These are phyloP conservation scores for Labia minor DNA, from an alignment of 2,888 invertebrate species.

Conservation along the genomic window DNA sequence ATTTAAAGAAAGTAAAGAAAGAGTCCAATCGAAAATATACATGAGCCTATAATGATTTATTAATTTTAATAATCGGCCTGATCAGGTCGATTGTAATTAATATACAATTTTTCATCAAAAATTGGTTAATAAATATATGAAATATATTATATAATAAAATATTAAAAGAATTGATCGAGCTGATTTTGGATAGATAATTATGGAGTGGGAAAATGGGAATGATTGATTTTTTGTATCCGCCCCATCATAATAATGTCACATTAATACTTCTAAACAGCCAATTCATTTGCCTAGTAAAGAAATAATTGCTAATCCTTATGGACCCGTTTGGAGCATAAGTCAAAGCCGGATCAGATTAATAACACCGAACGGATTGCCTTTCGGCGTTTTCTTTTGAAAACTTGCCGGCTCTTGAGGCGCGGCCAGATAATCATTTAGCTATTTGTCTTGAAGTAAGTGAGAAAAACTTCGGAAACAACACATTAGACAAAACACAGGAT, in stretches of 20 bases:
- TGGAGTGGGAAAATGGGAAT: not conserved
- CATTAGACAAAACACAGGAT: slow-evolving; percentile 6
- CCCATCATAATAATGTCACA: slow-evolving; percentile 8
- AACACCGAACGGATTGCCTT: not conserved
- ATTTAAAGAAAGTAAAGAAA: too few relatives aligned
- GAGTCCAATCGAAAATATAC: too few relatives aligned
- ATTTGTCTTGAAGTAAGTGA: slow-evolving; percentile 13
- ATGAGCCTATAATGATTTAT: too few relatives aligned
- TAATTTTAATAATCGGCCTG: too few relatives aligned
- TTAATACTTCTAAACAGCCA: slow-evolving; percentile 1
- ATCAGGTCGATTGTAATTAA: too few relatives aligned
- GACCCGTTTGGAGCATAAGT: not conserved
- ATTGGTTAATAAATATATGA: too few relatives aligned
- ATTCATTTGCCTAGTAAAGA: slow-evolving; percentile 5
- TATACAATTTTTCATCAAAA: too few relatives aligned
- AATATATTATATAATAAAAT: too few relatives aligned
- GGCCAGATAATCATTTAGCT: slow-evolving; percentile 7
- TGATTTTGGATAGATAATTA: not conserved
- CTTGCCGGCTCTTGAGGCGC: not conserved
- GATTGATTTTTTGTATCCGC: slow-evolving; percentile 6
- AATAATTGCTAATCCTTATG: slow-evolving; percentile 13
- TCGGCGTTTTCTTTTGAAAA: slow-evolving; percentile 8
- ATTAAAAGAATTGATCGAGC: too few relatives aligned
- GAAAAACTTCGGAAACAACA: slow-evolving; percentile 13
- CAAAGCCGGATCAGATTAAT: slow-evolving; percentile 1